Evolutionary conservation across 2,797 vertebrate genomes (phyloP).

Genomic region (Malurus splendens): DNA sequence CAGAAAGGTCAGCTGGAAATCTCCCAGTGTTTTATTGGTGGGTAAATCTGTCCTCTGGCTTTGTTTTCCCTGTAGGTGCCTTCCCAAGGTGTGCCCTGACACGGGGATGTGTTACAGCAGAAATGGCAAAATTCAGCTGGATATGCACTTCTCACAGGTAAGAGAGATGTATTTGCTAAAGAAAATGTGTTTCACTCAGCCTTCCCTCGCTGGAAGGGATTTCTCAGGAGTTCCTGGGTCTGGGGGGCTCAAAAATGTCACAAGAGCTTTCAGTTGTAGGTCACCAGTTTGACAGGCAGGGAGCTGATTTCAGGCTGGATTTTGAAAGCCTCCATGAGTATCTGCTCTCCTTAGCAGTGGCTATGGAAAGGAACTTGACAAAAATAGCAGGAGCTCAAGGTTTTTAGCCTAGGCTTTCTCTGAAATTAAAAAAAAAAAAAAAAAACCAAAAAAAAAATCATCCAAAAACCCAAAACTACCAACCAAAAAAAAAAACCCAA

Average conservation of each 20-base stretch:
- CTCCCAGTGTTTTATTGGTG: not conserved
- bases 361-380: not conserved
- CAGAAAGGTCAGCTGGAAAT: conserved; percentile 37
- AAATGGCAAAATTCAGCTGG: not conserved
- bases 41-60: not conserved
- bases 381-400: not conserved
- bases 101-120: not conserved
- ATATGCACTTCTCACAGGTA: not conserved
- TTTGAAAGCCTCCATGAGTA: not conserved
- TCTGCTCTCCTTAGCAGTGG: not conserved
- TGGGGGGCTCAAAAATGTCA: not conserved
- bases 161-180: not conserved
- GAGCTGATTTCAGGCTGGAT: not conserved
- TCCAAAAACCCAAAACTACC: too few relatives aligned
- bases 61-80: not conserved
- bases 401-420: not conserved
- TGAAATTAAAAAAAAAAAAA: not conserved
- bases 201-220: not conserved
- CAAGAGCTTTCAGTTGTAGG: not conserved
- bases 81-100: not conserved
- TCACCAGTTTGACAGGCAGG: not conserved
- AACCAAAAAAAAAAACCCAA: too few relatives aligned
- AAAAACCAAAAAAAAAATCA: too few relatives aligned
- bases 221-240: not conserved
- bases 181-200: not conserved